A percentile compares a stretch with the other conserved stretches of the same genome.
Conservation (phyloP, 2,113 vertebrate species). For the Saccopteryx leptura region DNA sequence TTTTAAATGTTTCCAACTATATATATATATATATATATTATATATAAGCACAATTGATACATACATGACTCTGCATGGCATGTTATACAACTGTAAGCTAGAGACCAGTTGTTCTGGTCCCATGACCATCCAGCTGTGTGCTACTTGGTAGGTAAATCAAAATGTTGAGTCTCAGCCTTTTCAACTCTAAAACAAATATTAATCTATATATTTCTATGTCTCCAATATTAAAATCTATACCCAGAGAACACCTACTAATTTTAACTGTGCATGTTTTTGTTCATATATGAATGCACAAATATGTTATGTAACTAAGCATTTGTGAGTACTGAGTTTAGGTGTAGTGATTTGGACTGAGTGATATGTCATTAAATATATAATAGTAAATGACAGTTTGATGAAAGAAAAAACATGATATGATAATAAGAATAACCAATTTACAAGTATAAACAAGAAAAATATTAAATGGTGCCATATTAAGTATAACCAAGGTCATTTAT, state of each 20-base stretch:
- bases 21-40: background rate
- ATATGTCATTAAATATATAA: background rate
- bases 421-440: background rate
- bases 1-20: background rate
- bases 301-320: background rate
- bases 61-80: background rate
- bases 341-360: background rate
- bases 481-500: background rate
- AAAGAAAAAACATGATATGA: background rate
- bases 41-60: background rate
- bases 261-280: background rate
- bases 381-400: background rate
- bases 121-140: background rate
- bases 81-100: background rate
- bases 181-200: background rate
- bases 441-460: background rate
- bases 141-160: background rate
- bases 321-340: background rate
- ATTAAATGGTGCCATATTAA: background rate
- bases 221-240: background rate
- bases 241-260: background rate
- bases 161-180: background rate
- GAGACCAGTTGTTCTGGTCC: background rate
- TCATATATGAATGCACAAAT: background rate
- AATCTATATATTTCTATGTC: background rate